phyloP scores from a whole-genome alignment of 2,797 vertebrate genomes.

The Atherinosoma microstoma region DNA sequence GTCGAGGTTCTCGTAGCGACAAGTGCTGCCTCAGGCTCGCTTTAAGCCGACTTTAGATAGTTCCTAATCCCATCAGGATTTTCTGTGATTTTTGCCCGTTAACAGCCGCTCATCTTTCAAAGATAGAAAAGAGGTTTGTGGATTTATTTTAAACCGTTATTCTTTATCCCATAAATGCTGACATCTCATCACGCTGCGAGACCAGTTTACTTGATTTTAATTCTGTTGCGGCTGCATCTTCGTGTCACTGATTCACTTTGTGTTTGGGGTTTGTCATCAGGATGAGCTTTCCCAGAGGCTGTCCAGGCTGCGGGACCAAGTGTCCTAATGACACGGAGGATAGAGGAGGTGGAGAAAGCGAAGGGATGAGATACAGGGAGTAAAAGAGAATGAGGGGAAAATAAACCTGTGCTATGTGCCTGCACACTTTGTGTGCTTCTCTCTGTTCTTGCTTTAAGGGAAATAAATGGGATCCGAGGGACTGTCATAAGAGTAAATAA shows the following conservation, averaged over 20 bases:
- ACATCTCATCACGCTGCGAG: neutral
- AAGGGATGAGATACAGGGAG: neutral
- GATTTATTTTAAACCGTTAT: neutral
- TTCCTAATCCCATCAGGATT: neutral
- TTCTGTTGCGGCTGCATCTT: neutral
- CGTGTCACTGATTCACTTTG: neutral
- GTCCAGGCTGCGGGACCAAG: constrained; percentile 70
- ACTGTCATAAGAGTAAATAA: neutral
- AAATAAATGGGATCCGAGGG: neutral
- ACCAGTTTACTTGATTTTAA: too few relatives aligned
- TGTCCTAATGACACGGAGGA: constrained; percentile 43
- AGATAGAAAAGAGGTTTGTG: neutral
- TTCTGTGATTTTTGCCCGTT: constrained; percentile 8
- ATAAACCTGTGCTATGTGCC: constrained; percentile 7
- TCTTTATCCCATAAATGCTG: neutral
- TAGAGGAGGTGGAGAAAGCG: constrained; percentile 7
- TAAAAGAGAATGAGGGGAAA: neutral
- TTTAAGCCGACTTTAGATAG: neutral
- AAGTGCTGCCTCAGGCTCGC: neutral
- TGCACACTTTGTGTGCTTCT: constrained; percentile 17
- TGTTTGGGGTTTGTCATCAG: constrained; percentile 39
- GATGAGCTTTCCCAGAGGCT: constrained; percentile 76
- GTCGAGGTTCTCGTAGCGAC: neutral
- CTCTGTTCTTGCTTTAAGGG: constrained; percentile 19
- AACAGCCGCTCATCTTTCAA: neutral